These are phyloP conservation scores for Muscicapa comitata DNA, from an alignment of 2,797 vertebrate species.

Conservation along the genomic window DNA sequence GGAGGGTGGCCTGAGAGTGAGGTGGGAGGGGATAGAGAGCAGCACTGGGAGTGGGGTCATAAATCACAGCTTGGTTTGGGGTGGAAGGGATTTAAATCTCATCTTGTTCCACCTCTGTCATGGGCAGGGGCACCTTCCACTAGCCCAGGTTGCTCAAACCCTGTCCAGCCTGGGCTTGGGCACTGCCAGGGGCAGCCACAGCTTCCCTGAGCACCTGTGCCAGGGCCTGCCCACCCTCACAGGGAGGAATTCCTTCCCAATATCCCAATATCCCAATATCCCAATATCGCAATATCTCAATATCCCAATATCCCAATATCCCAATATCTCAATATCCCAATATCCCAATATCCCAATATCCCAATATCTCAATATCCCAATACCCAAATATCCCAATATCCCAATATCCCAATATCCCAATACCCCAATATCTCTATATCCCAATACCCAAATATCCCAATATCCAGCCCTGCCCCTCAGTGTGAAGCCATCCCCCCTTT, in stretches of 20 bases:
- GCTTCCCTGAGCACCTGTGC: not conserved
- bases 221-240: rapidly evolving
- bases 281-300: no score
- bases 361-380: no score
- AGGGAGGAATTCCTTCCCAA: rapidly evolving
- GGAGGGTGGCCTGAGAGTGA: rapidly evolving
- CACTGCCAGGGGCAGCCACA: not conserved
- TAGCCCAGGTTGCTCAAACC: rapidly evolving
- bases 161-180: rapidly evolving
- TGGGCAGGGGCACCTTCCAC: not conserved
- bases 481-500: not conserved
- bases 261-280: no score
- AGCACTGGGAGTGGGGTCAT: rapidly evolving
- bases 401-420: no score
- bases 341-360: no score
- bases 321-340: no score
- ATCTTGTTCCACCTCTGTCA: rapidly evolving
- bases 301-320: no score
- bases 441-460: no score
- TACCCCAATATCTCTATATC: no score
- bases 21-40: not conserved
- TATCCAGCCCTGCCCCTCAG: rapidly evolving
- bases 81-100: not conserved
- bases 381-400: no score
- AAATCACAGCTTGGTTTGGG: not conserved